These are phyloP conservation scores for Gallinago solitaria DNA, from an alignment of 2,797 vertebrate genomes.

Conservation along the genomic window DNA sequence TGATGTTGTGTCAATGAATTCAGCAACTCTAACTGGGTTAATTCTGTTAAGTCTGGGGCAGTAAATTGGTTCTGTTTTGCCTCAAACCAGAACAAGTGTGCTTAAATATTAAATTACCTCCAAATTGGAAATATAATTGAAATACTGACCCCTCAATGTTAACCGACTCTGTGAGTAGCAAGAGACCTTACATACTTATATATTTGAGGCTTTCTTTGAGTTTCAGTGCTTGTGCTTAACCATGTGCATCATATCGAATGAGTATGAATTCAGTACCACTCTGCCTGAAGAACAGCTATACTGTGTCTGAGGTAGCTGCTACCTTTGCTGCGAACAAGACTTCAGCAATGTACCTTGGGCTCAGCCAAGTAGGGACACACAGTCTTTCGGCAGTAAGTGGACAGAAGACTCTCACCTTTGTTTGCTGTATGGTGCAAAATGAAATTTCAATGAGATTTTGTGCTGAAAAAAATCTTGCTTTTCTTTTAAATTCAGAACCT, in stretches of 20 bases:
- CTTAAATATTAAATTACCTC: background rate
- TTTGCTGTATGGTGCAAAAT: background rate
- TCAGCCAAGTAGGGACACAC: background rate
- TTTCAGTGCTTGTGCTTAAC: background rate
- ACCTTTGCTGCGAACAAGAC: background rate
- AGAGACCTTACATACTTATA: background rate
- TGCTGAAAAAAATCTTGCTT: background rate
- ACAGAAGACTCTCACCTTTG: background rate
- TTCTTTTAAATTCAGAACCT: background rate
- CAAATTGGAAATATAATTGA: background rate
- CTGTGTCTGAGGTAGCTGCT: background rate
- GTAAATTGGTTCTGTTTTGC: background rate
- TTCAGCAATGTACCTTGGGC: background rate
- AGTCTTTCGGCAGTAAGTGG: background rate
- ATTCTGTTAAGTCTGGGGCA: background rate
- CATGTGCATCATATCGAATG: rapidly evolving
- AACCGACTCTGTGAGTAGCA: background rate
- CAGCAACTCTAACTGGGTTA: background rate
- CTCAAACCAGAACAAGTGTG: background rate
- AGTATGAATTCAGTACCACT: background rate
- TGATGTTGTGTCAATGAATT: background rate
- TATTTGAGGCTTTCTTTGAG: background rate
- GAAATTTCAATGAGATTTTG: background rate
- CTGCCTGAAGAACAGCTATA: background rate
- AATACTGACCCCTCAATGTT: background rate